These are phyloP conservation scores for Geophilus truncorum DNA, from an alignment of 2,888 invertebrate species.

Conservation along the genomic window DNA sequence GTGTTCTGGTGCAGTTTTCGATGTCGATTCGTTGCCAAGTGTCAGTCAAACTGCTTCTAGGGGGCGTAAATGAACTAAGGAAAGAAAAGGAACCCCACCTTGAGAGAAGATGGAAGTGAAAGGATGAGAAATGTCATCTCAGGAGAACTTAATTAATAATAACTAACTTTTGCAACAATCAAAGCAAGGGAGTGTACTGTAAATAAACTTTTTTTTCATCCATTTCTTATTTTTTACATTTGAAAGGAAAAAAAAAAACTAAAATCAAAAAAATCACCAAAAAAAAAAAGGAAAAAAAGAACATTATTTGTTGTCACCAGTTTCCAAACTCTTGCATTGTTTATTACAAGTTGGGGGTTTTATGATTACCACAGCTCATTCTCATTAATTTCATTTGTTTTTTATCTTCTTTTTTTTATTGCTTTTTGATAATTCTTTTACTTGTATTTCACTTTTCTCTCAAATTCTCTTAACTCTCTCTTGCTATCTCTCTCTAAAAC, in stretches of 20 bases:
- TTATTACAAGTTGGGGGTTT: background rate
- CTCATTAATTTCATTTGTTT: no score
- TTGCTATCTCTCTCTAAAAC: background rate
- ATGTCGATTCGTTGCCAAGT: background rate
- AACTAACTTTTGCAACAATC: background rate
- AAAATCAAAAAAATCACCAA: background rate
- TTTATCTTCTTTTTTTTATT: background rate
- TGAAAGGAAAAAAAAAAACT: background rate
- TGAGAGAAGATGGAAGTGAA: no score
- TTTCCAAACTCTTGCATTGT: conserved; percentile 4
- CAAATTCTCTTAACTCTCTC: background rate
- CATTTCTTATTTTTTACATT: conserved; percentile 14
- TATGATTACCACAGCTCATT: background rate
- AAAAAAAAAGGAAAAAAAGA: background rate
- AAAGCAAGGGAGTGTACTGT: conserved; percentile 5
- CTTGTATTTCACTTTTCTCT: background rate
- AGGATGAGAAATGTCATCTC: conserved; percentile 12
- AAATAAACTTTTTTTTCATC: conserved; percentile 18
- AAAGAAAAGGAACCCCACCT: no score
- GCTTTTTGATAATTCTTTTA: background rate
- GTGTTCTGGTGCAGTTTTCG: background rate
- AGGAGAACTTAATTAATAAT: background rate
- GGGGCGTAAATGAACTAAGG: no score
- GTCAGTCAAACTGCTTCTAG: no score
- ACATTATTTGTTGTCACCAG: background rate